Base-by-base conservation (phyloP, 2,113 vertebrate species). In the Channa argus region DNA sequence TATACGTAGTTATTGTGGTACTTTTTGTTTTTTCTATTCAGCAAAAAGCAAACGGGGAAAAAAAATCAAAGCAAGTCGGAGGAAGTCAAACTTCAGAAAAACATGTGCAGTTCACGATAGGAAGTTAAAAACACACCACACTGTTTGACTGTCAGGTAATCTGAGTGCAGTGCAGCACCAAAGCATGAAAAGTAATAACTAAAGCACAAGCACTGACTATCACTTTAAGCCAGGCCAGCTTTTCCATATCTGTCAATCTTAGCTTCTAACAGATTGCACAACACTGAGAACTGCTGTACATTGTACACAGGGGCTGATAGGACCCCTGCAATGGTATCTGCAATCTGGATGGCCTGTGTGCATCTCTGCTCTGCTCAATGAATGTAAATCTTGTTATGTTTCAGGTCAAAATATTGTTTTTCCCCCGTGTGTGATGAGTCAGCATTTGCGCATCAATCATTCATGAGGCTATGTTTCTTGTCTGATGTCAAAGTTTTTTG, bases 391-490 rank as follows among this genome's bases (percentile, higher is more conserved):
- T 80, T 63, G 78, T 90, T 82, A 86, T 60, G 72, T 83, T 90
- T 88, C 64, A 80, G 80, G 86, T 92, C 83, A 90, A 90, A 86
- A 90, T 88, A 92, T 88, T 77, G 79, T 67, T 82, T 65, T 71
- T 83, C 70, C 82, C 91, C 88, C 84, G 36, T 51, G 78, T 82
- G 86, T 80, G 84, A 87, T 93, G 92, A 94, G 79, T 94, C 91
- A 94, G 92, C 92, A 85, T 62, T 71, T 7, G 5, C 13, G 41
- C 85, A 92, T 94, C 89, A 93, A 92, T 94, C 92, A 93, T 91
- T 94, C 83, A 93, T 91, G 92, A 92, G 87, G 76, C 79, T 74
- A 73, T 69, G 51, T 79, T 85, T 78, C 51, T 59, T 74, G 63
- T 56, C 75, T 66, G 62, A 68, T 80, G 71, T 85, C 79, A 82